Conservation (phyloP, 1,140 invertebrate species). For the Rhizoglyphus robini region DNA sequence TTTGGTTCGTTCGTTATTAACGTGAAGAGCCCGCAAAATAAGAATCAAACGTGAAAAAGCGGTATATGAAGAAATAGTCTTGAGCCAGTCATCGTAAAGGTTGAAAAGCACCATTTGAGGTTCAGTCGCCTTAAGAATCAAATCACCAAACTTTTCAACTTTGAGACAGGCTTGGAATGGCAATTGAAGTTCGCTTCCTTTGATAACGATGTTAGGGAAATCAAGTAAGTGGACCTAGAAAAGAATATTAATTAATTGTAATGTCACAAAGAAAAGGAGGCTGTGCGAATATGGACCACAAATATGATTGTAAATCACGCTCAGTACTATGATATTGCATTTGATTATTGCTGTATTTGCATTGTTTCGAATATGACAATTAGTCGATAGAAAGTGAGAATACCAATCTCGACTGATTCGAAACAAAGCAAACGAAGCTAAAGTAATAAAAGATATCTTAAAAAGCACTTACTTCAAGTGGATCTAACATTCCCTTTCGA, state of each 20-base stretch:
- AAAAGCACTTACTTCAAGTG: slow-evolving; percentile 53
- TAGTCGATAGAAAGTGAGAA: background rate
- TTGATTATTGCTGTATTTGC: background rate
- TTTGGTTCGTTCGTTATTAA: slow-evolving; percentile 97
- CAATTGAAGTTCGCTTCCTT: slow-evolving; percentile 93
- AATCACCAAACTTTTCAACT: slow-evolving; percentile 97
- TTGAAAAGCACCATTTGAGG: slow-evolving; percentile 99
- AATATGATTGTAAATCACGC: background rate
- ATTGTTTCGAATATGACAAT: background rate
- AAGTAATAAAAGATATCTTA: background rate
- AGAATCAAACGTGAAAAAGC: slow-evolving; percentile 95
- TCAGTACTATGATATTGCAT: slow-evolving; percentile 8
- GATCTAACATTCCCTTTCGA: slow-evolving; percentile 97
- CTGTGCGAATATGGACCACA: background rate
- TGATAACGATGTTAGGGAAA: slow-evolving; percentile 99
- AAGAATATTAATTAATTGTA: background rate
- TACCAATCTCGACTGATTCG: background rate
- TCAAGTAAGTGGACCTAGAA: slow-evolving; percentile 78
- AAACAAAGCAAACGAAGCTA: background rate
- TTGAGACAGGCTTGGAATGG: slow-evolving; percentile 99
- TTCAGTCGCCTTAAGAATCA: slow-evolving; percentile 97
- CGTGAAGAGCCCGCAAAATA: slow-evolving; percentile 89
- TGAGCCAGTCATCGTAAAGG: slow-evolving; percentile 98
- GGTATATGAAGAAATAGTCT: slow-evolving; percentile 86
- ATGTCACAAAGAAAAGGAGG: slow-evolving; percentile 10